Evolutionary conservation across 2,113 vertebrate genomes (phyloP).

Genomic region (Malurus alboscapulatus): DNA sequence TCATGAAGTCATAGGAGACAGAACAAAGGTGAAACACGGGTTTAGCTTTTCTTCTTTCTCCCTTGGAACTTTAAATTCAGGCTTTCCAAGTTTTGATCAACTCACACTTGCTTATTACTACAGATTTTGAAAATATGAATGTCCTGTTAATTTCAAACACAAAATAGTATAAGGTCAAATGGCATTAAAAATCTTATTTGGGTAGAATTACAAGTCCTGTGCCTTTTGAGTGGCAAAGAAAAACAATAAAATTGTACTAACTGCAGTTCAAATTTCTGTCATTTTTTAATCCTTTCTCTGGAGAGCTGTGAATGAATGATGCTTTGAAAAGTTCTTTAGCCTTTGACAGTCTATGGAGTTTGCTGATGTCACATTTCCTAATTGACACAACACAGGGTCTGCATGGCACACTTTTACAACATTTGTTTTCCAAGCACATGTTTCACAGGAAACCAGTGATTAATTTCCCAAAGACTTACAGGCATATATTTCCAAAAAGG

Average conservation of each 20-base stretch:
- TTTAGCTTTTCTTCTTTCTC: neutral
- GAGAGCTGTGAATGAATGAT: neutral
- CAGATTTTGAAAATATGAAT: neutral
- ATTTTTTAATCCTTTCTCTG: neutral
- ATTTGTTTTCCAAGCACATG: slow-evolving; percentile 46
- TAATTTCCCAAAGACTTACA: slow-evolving; percentile 66
- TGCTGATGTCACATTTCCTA: slow-evolving; percentile 35
- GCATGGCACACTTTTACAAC: neutral
- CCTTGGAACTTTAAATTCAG: neutral
- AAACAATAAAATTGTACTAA: slow-evolving; percentile 15
- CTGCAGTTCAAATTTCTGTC: slow-evolving; percentile 3
- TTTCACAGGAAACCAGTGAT: slow-evolving; percentile 68
- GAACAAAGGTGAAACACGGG: neutral
- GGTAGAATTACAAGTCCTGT: neutral
- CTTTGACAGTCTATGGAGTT: slow-evolving; percentile 19
- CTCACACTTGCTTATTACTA: neutral
- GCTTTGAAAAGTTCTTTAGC: slow-evolving; percentile 8
- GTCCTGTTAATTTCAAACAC: slow-evolving; percentile 9
- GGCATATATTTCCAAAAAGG: slow-evolving; percentile 71
- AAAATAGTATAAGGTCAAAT: neutral
- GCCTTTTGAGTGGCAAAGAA: slow-evolving; percentile 7
- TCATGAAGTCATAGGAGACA: neutral
- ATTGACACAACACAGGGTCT: slow-evolving; percentile 50
- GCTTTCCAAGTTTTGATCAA: neutral
- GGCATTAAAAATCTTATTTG: neutral